Evolutionary conservation across 2,797 vertebrate species (phyloP).

Genomic region (Gymnoscopelus braueri): DNA sequence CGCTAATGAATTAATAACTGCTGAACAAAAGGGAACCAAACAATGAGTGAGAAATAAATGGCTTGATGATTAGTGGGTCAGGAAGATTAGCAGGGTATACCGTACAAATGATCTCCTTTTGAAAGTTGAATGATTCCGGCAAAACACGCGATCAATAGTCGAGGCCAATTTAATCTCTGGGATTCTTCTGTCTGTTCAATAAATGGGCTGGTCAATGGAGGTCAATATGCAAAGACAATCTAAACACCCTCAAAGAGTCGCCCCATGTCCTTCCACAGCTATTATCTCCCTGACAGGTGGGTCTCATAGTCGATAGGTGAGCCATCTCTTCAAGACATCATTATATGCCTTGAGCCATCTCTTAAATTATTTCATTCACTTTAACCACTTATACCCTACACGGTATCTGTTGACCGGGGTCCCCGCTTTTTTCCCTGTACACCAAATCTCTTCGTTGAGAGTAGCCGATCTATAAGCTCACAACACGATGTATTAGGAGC

Average conservation of each 20-base stretch:
- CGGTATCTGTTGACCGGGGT: not conserved
- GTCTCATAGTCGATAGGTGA: conserved; percentile 57
- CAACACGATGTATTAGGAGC: too few species aligned
- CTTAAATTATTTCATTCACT: conserved; percentile 36
- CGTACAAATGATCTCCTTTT: conserved; percentile 72
- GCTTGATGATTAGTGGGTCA: conserved; percentile 74
- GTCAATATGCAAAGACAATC: conserved; percentile 76
- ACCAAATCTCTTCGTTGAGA: too few species aligned
- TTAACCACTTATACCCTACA: not conserved
- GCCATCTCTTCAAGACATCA: conserved; percentile 56
- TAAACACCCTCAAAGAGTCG: conserved; percentile 69
- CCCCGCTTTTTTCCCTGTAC: too few species aligned
- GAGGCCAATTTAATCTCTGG: conserved; percentile 76
- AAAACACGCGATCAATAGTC: conserved; percentile 73
- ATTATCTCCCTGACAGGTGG: conserved; percentile 53
- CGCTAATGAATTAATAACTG: conserved; percentile 78
- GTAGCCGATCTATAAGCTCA: too few species aligned
- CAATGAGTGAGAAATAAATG: conserved; percentile 73
- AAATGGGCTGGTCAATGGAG: conserved; percentile 60
- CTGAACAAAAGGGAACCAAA: conserved; percentile 73
- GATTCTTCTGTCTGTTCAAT: conserved; percentile 73
- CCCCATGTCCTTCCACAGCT: conserved; percentile 51
- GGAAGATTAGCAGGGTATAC: conserved; percentile 72
- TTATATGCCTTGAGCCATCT: conserved; percentile 35
- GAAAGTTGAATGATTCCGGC: conserved; percentile 72